Base-by-base conservation (phyloP, 2,888 invertebrate genomes). In the Tetheella fluctuosa region DNA sequence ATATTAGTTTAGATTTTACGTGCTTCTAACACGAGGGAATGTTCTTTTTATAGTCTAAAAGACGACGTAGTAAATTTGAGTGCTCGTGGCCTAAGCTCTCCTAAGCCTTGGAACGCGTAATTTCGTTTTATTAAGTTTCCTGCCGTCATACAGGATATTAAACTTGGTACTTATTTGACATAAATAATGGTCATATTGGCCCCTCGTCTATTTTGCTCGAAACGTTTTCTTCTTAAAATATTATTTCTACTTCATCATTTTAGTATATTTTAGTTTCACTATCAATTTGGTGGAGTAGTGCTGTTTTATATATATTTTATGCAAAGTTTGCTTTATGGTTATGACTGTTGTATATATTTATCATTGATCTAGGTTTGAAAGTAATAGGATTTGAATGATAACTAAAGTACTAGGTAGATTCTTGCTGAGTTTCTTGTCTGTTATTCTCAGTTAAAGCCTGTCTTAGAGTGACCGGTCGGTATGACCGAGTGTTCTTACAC, bases 121-220 rank as follows among this genome's bases (percentile, higher is more conserved):
- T 88, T 85, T 81, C 81, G 79, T 85, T 88, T 87, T 88, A 89
- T 89, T 86, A 88, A 88, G 81, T 86, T 81, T 48, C 62, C 67
- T 67, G 69, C 71, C 71, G 62, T 73, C 78, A 70, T 75, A 71
- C 74, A 76, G 72, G 77, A 78, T 80, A 80, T 77, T 83, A 80
- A 75, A 79, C 73, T 71, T 70, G 67, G 62, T 64, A 59, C 61
- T 65, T 67, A 70, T 77, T 71, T 68, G 72, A 76, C 73, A 70
- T 72, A 69, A 66, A 58, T 55, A 55, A 55, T 59, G 62, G 63
- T 63, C 62, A 66, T 64, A 66, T 64, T 62, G 57, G 23, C 23
- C 28, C 23, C 34, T 52, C 34, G 37, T 20, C 55, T 20, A 37
- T 55, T 55, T 23, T 20, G 34, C 55, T n/a, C 20, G 8, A 28